Percentiles rank a stretch among this genome's conserved stretches.
phyloP scores from a whole-genome alignment of 2,113 vertebrate species.

The Stomatorhinus ivindoensis region DNA sequence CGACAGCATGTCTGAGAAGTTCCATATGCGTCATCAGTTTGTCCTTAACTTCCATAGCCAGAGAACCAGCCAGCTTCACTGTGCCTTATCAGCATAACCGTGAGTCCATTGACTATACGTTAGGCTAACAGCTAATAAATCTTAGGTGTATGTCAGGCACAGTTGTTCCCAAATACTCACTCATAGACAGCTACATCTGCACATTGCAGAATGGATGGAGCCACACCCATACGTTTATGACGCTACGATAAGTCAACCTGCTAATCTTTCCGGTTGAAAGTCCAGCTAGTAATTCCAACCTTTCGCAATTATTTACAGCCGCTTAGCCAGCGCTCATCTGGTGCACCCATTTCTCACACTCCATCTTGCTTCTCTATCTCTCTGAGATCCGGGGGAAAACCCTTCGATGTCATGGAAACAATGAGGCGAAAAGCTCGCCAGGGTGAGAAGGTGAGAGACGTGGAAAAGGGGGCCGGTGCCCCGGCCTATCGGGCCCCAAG shows the following conservation, averaged over 20 bases:
- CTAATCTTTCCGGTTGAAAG: background rate
- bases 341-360: background rate
- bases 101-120: background rate
- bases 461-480: background rate
- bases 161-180: background rate
- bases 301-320: background rate
- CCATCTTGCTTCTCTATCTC: background rate
- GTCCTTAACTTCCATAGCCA: background rate
- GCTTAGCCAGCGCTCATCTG: background rate
- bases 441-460: background rate
- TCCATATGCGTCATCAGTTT: background rate
- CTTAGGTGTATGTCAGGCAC: background rate
- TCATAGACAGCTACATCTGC: background rate
- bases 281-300: background rate
- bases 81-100: background rate
- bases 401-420: background rate
- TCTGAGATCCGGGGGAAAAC: background rate
- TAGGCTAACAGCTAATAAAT: background rate
- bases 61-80: background rate
- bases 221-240: background rate
- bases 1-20: background rate
- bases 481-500: no score
- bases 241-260: background rate
- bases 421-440: background rate
- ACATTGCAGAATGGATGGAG: background rate